Base-by-base conservation (phyloP, 2,113 vertebrate genomes). In the Eidolon helvum region DNA sequence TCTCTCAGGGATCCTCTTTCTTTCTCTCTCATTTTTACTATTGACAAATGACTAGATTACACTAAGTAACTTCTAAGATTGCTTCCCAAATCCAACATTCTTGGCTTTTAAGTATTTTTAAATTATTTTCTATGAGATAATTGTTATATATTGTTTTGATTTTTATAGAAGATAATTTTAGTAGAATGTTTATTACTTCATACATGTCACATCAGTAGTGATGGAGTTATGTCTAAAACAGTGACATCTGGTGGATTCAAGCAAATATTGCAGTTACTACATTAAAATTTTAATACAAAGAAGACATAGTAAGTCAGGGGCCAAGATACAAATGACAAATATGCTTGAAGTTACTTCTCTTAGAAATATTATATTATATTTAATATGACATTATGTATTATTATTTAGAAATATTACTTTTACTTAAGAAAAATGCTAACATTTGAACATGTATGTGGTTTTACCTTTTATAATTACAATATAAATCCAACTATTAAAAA, bases 231-330 rank as follows among this genome's bases (percentile, higher is more conserved):
- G 24, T 91, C 93, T 94, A 90, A 88, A 86, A 94, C 7, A 95
- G 53, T 86, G 91, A 77, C 91, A 97, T 93, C 95, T 97, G 86
- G 91, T 97, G 89, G 89, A 33, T 94, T 86, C 4, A 45, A 48
- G 21, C 50, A 26, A 92, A 15, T 79, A 22, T 66, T 95, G 55
- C 48, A 71, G 7, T 88, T 88, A 78, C 4, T 95, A 45, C 69
- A 38, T 63, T 93, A 89, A 72, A 83, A 50, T 94, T 78, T 87
- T 63, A 89, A 30, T 35, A 59, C 4, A 69, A 78, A 59, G 65
- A 59, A 83, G 18, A 77, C 5, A 83, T 3, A 50, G 1, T 80
- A 33, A 69, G 9, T 10, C 24, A 82, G 48, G 75, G 9, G 24
- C 59, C 21, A 65, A n/a, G 15, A 80, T 35, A 94, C 50, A 89